Evolutionary conservation across 2,797 vertebrate species (phyloP), one percentile per base, ranked within the genome.

Genomic region (Carcharodon carcharias): DNA sequence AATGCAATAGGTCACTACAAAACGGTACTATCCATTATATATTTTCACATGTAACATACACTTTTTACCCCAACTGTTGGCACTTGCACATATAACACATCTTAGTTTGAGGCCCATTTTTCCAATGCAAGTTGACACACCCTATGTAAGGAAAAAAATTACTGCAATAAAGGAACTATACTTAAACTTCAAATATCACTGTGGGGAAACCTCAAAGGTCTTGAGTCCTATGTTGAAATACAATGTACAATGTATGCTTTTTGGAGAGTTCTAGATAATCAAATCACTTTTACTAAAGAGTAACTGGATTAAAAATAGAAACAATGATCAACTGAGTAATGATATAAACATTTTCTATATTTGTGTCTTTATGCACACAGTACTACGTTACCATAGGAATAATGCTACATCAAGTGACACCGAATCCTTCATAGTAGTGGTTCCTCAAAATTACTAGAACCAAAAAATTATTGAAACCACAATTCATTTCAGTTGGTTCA

Each of bases 401-500:
- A 73, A 35, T 77, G 94, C 69, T 95, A 58, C 40, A 77, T 77
- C 69, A 95, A 31, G 28, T 73, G 31, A 73, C 69, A 95, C 31
- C 56, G 69, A 95, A 95, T 54, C 45, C 26, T 56, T 95, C 94
- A 95, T 73, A 77, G 69, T 35, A 54, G 69, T 35, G 45, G 69
- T 58, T 95, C 40, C 82, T 85, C 50, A 95, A 73, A 35, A 35
- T 54, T 12, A 67, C 28, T 45, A 95, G 45, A 95, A 95, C 94
- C 67, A 95, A 95, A 95, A 56, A 95, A 93, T 1, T 35, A 73
- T 71, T 95, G 94, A 95, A 73, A 95, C 54, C 69, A 95, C 69
- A 95, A 71, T 73, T 56, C 61, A 61, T 92, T 61, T 92, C 89
- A 92, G 89, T 92, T 95, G 50, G 94, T 95, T 95, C 69, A 95